A percentile compares a stretch with the other conserved stretches of the same genome.
phyloP scores from a whole-genome alignment of 2,113 vertebrate genomes.

The Dromas ardeola region DNA sequence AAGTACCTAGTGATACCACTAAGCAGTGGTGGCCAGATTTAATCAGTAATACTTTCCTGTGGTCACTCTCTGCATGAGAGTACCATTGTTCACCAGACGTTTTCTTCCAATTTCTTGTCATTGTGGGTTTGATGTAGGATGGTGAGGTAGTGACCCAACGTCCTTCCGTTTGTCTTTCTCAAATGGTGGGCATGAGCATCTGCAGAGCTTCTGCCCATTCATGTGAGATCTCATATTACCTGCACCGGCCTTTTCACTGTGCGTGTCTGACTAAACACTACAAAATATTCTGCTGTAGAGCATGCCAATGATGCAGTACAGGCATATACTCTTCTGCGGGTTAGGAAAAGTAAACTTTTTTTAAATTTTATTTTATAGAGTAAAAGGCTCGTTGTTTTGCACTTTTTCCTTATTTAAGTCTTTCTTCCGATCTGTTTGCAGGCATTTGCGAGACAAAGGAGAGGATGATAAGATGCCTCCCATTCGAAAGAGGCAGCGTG shows the following conservation, averaged over 20 bases:
- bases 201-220: neutral
- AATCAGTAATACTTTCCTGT: neutral
- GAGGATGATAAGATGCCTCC: constrained; percentile 99
- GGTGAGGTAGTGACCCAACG: neutral
- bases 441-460: constrained; percentile 93
- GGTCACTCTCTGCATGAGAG: neutral
- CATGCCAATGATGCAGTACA: neutral
- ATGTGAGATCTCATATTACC: rapidly evolving
- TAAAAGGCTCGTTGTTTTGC: neutral
- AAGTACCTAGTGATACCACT: neutral
- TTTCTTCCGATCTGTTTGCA: constrained; percentile 32
- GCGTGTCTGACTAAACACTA: rapidly evolving
- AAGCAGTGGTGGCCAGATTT: neutral
- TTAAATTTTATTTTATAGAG: neutral
- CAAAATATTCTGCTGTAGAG: neutral
- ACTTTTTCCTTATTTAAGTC: neutral
- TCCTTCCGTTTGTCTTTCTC: neutral
- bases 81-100: neutral
- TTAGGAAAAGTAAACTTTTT: neutral
- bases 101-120: neutral
- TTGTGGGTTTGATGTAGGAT: neutral
- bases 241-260: neutral
- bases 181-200: neutral
- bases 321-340: neutral
- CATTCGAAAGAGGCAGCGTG: constrained; percentile 92